phyloP scores from a whole-genome alignment of 2,113 vertebrate genomes.

The Cinclus mexicanus region DNA sequence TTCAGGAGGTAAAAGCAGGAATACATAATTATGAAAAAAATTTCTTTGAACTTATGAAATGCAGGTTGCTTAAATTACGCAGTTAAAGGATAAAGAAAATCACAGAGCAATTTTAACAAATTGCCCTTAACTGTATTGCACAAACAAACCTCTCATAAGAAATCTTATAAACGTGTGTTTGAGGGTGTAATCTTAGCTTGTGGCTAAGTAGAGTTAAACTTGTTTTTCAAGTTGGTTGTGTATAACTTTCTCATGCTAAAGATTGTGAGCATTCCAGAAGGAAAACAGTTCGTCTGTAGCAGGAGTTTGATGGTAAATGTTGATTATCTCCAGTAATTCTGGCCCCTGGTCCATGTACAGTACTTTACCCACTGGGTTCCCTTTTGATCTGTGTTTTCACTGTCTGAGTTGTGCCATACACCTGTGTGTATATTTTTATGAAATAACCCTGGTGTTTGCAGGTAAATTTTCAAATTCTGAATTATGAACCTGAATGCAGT shows the following conservation, averaged over 20 bases:
- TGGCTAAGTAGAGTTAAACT: slow-evolving; percentile 71
- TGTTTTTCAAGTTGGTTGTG: slow-evolving; percentile 82
- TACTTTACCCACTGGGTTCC: background rate
- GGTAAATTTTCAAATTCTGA: background rate
- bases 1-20: slow-evolving; percentile 50
- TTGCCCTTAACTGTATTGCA: slow-evolving; percentile 68
- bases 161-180: slow-evolving; percentile 76
- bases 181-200: slow-evolving; percentile 76
- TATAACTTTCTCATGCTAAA: slow-evolving; percentile 77
- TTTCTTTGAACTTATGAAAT: slow-evolving; percentile 61
- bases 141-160: slow-evolving; percentile 64
- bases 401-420: background rate
- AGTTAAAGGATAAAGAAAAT: slow-evolving; percentile 70
- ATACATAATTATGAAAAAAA: slow-evolving; percentile 38
- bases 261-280: slow-evolving; percentile 74
- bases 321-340: slow-evolving; percentile 54
- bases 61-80: slow-evolving; percentile 63
- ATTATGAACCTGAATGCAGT: background rate
- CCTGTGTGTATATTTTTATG: background rate
- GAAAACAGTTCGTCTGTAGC: slow-evolving; percentile 47
- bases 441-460: background rate
- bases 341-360: background rate
- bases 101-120: slow-evolving; percentile 70
- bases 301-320: slow-evolving; percentile 53
- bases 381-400: background rate